Evolutionary conservation across 2,113 vertebrate species (phyloP), one percentile per base, ranked within the genome.

Genomic region (Salvelinus fontinalis): DNA sequence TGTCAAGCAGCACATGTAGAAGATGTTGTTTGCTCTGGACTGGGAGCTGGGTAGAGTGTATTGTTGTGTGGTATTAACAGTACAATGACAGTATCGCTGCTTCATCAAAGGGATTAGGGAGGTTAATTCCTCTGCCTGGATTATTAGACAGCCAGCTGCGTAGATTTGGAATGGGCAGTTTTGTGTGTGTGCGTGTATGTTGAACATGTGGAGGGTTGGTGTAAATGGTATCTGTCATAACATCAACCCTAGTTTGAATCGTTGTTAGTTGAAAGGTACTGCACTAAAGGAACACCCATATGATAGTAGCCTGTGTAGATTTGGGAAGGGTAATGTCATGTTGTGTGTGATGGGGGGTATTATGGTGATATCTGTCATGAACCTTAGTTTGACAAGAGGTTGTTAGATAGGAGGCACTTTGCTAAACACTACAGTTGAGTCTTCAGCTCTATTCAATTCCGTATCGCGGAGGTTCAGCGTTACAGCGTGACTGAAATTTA

Each of bases 121-220:
- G 89, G 89, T 92, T 92, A 89, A 85, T 67, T 79, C 84, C 79
- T 84, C 70, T 86, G 90, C 85, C 70, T 86, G 90, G 91, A 92
- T 92, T 92, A 92, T 83, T 77, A 86, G 84, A 81, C 82, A 90
- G 90, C 91, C 91, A 92, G 91, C 87, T 92, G 90, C 88, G 78
- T 87, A 90, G 84, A 84, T 91, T 89, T 91, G 80, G 29, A 8
- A 64, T 75, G 85, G 81, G 60, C 76, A 74, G 83, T 86, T 54
- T 79, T 75, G 65, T 59, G 66, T 75, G 66, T 59, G 27, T 44
- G 74, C 44, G 66, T 75, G 66, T 59, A 27, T 44, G 74, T 16
- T 34, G 49, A 6, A 66, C 22, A 29, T 2, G 66, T 59, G 57
- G 7, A 14, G 26, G 24, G 27, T 14, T 27, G 49, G 48, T 60